Evolutionary conservation across 2,113 vertebrate genomes (phyloP).

Genomic region (Strigops habroptila): DNA sequence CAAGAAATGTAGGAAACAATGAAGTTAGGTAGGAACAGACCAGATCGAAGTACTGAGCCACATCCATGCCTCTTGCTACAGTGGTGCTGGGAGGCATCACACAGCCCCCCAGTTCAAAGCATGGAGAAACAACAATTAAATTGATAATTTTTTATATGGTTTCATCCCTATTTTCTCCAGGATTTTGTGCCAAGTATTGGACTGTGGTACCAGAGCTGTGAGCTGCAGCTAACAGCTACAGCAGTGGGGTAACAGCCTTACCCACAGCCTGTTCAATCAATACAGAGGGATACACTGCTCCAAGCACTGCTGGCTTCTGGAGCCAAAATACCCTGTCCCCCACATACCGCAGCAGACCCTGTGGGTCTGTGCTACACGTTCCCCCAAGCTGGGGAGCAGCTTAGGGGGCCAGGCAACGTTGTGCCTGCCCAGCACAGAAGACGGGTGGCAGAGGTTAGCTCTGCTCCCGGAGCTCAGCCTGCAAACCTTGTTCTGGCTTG

Average conservation of each 20-base stretch:
- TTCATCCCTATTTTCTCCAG: background rate
- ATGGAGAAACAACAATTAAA: background rate
- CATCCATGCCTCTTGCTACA: background rate
- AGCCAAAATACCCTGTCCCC: accelerated
- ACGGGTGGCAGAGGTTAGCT: background rate
- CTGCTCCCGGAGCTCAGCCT: background rate
- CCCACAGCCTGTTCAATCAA: accelerated
- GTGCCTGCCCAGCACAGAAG: background rate
- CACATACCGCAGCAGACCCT: background rate
- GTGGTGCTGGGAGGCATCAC: background rate
- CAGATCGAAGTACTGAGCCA: background rate
- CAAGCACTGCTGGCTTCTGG: background rate
- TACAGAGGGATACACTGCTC: accelerated
- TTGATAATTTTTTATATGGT: background rate
- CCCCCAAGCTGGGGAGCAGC: background rate
- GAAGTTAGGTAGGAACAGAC: background rate
- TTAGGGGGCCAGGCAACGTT: background rate
- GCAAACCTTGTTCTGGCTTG: conserved; percentile 64
- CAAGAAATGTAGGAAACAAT: background rate
- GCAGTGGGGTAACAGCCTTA: background rate
- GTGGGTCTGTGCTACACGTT: background rate
- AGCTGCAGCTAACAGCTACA: background rate
- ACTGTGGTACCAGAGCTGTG: background rate
- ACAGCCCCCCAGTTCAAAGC: background rate
- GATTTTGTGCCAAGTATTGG: background rate